Evolutionary conservation across 1,140 invertebrate genomes (phyloP).

Genomic region (Atta cephalotes): DNA sequence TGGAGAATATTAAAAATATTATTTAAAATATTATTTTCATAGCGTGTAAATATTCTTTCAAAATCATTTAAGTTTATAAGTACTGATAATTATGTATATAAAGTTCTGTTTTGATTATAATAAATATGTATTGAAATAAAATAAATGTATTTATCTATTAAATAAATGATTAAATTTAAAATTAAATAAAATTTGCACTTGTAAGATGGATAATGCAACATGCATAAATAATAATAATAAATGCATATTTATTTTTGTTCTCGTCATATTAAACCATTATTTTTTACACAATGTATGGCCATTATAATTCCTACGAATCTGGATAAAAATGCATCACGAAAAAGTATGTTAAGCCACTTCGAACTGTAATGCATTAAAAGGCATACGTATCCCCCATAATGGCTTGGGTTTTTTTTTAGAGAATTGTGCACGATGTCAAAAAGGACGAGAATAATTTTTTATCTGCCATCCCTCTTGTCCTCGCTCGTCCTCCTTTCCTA

Average conservation of each 20-base stretch:
- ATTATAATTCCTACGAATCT: constrained; percentile 45
- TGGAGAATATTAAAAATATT: not conserved
- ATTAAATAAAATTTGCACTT: not conserved
- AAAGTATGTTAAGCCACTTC: constrained; percentile 48
- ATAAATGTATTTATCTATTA: constrained; percentile 13
- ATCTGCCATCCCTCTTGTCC: constrained; percentile 16
- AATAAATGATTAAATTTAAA: not conserved
- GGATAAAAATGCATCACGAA: constrained; percentile 48
- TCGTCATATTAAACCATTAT: constrained; percentile 21
- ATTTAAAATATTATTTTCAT: not conserved
- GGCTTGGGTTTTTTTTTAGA: constrained; percentile 40
- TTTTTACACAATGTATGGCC: constrained; percentile 33
- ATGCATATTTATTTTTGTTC: constrained; percentile 29
- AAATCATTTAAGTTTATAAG: too few relatives aligned
- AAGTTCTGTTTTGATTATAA: not conserved
- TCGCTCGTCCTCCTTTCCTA: not conserved
- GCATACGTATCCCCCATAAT: constrained; percentile 57
- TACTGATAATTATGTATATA: too few relatives aligned
- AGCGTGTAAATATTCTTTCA: not conserved
- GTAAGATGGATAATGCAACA: not conserved
- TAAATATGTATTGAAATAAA: not conserved
- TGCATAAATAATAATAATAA: not conserved
- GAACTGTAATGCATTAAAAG: constrained; percentile 44
- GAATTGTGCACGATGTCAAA: constrained; percentile 42
- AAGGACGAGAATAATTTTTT: constrained; percentile 50